Conservation (phyloP, 1,140 invertebrate genomes). For the Drosophila tropicalis region DNA sequence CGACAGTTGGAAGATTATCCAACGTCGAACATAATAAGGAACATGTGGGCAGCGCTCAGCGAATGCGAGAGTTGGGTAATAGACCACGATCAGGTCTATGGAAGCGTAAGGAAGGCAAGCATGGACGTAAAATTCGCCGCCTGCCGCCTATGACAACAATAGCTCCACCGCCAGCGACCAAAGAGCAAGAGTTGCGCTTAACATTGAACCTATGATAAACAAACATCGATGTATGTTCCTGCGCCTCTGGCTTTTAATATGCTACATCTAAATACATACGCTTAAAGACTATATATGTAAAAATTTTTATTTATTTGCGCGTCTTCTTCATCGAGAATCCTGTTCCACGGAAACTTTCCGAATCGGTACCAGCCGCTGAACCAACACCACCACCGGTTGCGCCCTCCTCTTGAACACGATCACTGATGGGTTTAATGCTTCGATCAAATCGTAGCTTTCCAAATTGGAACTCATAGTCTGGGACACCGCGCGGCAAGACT, state of each 20-base stretch:
- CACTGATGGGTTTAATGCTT: conserved; percentile 85
- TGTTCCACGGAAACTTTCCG: conserved; percentile 85
- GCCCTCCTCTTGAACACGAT: conserved; percentile 81
- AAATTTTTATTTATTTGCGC: conserved; percentile 80
- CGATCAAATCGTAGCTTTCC: conserved; percentile 93
- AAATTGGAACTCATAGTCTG: conserved; percentile 96
- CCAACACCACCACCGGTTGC: conserved; percentile 23
- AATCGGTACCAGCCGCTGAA: conserved; percentile 71
- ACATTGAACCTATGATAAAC: conserved; percentile 64
- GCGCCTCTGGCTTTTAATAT: conserved; percentile 11
- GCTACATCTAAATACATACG: conserved; percentile 10
- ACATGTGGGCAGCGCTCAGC: conserved; percentile 92
- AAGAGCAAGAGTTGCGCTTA: conserved; percentile 60
- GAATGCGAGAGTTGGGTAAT: conserved; percentile 92
- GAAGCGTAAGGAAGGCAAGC: conserved; percentile 94
- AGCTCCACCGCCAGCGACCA: conserved; percentile 53
- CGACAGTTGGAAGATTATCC: conserved; percentile 94
- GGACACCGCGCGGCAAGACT: conserved; percentile 91
- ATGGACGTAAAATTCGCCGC: conserved; percentile 93
- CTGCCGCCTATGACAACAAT: conserved; percentile 85
- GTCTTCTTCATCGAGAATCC: conserved; percentile 86
- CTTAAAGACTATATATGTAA: not conserved
- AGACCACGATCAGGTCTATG: conserved; percentile 95
- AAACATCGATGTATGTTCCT: not conserved
- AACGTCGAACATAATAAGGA: conserved; percentile 90